These are phyloP conservation scores for Dusona sp. DNA, from an alignment of 2,888 invertebrate species.

Conservation along the genomic window DNA sequence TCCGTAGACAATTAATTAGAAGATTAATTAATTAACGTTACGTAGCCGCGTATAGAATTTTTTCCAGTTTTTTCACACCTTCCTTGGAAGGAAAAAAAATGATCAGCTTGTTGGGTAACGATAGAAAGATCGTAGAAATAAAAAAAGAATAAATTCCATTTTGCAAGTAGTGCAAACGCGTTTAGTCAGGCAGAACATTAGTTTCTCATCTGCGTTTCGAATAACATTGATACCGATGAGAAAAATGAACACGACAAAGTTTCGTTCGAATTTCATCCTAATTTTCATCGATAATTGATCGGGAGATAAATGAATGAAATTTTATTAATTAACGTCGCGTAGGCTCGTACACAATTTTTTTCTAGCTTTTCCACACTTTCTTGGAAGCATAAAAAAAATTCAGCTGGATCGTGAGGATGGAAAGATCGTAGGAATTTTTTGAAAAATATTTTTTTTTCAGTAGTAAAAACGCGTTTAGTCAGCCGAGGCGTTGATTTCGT, in stretches of 20 bases:
- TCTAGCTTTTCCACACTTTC: background rate
- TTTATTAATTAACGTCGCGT: background rate
- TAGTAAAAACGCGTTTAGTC: constrained; percentile 15
- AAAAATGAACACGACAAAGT: no score
- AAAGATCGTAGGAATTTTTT: background rate
- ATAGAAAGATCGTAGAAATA: background rate
- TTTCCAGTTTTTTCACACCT: background rate
- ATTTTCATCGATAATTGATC: background rate
- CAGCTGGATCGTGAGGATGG: background rate
- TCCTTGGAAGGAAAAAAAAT: background rate
- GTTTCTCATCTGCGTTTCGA: no score
- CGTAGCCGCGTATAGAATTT: background rate
- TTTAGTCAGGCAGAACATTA: no score
- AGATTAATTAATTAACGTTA: background rate
- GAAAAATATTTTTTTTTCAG: background rate
- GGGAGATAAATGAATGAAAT: no score
- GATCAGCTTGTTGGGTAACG: background rate
- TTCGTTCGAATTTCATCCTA: background rate
- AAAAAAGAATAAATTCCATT: no score
- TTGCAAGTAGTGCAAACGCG: no score
- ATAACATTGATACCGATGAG: no score
- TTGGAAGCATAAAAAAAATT: background rate
- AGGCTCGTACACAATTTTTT: background rate
- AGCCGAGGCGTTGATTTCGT: background rate
- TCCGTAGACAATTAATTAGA: background rate